Evolutionary conservation across 2,888 invertebrate genomes (phyloP), one percentile per base, ranked within the genome.

Genomic region (Aradus depressus): DNA sequence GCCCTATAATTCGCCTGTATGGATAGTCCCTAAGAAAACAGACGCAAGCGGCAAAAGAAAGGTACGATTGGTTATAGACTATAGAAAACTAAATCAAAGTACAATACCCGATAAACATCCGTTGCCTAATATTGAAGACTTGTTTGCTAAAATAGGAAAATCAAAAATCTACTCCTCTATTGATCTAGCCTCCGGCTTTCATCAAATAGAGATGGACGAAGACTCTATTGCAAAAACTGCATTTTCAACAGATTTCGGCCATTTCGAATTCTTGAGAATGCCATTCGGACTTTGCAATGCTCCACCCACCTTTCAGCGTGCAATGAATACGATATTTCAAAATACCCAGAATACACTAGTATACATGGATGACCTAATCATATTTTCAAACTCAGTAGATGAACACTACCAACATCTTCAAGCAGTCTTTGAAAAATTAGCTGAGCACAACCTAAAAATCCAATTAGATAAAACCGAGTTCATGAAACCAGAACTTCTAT

Each of bases 381-480:
- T 55, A 1, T 55, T 49, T 26, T 52, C 45, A 19, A 25, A 38
- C 8, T 44, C 16, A 12, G 10, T 42, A 3, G 21, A n/a, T n/a
- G n/a, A n/a, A 50, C 51, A 48, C 12, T 12, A 50, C 12, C 16
- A 44, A 44, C 50, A 50, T 12, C 2, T 44, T 18, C 26, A 35
- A 19, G 16, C 28, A 2, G 38, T 35, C 4, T 44, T 44, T 35
- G 10, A 18, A 50, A 50, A 38, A 32, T n/a, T 34, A 35, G 19
- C 22, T 23, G 23, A 4, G 22, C 35, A 44, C 28, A 28, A 47
- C 16, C 16, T 55, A 22, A 53, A 50, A 43, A 50, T 55, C 22
- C 47, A 55, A 25, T 8, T 52, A 19, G 47, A 45, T 25, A 53
- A 55, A 41, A 55, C 47, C 1, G 50, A 55, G 43, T 55, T 50